Conservation (phyloP, 2,797 vertebrate species). For the Pelochelys cantorii region DNA sequence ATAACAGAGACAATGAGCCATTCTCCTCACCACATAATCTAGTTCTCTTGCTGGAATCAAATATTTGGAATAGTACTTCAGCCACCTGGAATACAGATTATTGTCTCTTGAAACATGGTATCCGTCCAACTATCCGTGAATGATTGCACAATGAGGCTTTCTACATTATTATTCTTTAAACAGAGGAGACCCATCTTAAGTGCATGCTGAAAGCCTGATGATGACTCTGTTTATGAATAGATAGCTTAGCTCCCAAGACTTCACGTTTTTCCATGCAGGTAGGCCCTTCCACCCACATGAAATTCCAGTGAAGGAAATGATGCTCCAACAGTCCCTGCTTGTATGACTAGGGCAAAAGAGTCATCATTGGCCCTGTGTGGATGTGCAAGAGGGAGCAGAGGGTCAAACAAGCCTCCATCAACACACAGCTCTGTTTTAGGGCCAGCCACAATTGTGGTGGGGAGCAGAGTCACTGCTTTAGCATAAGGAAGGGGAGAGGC, state of each 20-base stretch:
- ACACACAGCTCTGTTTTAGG: background rate
- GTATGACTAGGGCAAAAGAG: accelerated
- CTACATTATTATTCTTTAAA: accelerated
- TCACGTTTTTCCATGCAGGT: background rate
- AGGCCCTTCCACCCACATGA: background rate
- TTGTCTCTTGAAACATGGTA: background rate
- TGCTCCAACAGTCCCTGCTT: background rate
- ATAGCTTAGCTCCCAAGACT: background rate
- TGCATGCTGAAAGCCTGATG: background rate
- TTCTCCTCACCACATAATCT: background rate
- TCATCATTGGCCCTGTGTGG: background rate
- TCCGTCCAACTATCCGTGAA: background rate
- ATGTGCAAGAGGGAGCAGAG: background rate
- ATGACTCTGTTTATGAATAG: background rate
- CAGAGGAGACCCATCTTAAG: background rate
- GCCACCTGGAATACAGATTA: background rate
- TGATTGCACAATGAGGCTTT: background rate
- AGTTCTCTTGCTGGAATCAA: background rate
- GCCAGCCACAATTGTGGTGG: background rate
- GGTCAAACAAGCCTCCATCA: background rate
- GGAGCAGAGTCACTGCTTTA: background rate
- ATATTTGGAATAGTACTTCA: background rate
- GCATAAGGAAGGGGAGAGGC: background rate
- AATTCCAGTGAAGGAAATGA: background rate
- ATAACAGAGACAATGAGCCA: background rate